Evolutionary conservation across 2,888 invertebrate species (phyloP).

Genomic region (Helicoverpa assulta): DNA sequence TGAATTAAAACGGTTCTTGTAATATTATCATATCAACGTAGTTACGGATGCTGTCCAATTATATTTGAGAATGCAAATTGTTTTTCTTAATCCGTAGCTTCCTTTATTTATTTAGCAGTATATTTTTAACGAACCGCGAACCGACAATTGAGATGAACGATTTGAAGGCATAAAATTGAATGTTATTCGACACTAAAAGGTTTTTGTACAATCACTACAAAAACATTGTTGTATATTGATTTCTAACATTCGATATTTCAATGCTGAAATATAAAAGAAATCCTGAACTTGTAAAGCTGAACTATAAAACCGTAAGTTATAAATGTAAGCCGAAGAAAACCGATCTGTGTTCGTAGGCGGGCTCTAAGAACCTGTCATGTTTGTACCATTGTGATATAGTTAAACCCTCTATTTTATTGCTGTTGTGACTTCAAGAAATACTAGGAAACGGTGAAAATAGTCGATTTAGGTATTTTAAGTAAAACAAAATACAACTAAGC

Average conservation of each 20-base stretch:
- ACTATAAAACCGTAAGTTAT: constrained; percentile 43
- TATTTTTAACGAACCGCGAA: constrained; percentile 1
- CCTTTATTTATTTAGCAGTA: constrained; percentile 27
- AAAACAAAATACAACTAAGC: constrained; percentile 31
- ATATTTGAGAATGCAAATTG: constrained; percentile 36
- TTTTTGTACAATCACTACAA: background rate
- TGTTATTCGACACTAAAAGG: background rate
- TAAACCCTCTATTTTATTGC: constrained; percentile 57
- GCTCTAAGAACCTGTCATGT: constrained; percentile 53
- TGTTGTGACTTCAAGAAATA: constrained; percentile 55
- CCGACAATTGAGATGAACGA: background rate
- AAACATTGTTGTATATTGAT: background rate
- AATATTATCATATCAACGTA: constrained; percentile 54
- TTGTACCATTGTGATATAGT: constrained; percentile 55
- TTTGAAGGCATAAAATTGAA: constrained; percentile 1
- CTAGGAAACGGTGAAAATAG: constrained; percentile 30
- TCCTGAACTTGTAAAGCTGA: constrained; percentile 17
- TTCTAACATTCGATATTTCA: background rate
- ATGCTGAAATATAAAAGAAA: constrained; percentile 29
- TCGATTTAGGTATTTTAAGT: constrained; percentile 17
- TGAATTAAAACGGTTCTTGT: constrained; percentile 65
- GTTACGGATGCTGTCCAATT: constrained; percentile 38
- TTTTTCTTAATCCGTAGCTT: constrained; percentile 19
- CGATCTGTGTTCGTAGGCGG: constrained; percentile 56
- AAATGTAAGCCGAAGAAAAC: constrained; percentile 53